Evolutionary conservation across 35 echinoderm and acorn worm species (phyloP).

Genomic region (Hemicentrotus pulcherrimus): DNA sequence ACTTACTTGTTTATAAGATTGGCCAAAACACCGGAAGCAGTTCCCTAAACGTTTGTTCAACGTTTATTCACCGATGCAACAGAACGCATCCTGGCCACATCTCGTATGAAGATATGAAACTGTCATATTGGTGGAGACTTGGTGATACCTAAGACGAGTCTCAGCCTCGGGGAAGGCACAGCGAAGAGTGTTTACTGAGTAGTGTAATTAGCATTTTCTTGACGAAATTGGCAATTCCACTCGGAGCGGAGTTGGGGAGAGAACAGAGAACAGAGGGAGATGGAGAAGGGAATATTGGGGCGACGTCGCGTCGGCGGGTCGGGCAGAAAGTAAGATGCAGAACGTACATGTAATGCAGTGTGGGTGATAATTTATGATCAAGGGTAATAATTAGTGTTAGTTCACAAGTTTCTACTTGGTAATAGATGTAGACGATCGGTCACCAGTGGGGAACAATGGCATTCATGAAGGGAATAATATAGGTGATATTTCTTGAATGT

Average conservation of each 20-base stretch:
- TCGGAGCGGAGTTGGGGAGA: neutral
- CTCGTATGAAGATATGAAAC: neutral
- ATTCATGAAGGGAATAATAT: too few species aligned
- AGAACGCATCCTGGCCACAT: too few species aligned
- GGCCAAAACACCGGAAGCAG: neutral
- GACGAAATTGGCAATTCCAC: neutral
- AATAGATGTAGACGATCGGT: too few species aligned
- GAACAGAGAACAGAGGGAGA: neutral
- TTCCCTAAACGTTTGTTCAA: neutral
- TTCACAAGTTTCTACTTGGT: too few species aligned
- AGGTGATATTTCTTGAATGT: too few species aligned
- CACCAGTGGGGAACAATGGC: too few species aligned
- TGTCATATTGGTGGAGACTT: neutral
- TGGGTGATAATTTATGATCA: neutral
- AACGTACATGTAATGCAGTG: neutral
- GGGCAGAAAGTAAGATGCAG: neutral
- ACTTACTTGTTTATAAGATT: neutral
- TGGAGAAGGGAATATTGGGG: neutral
- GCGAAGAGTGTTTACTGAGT: neutral
- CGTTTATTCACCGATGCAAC: too few species aligned
- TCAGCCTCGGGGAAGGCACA: neutral
- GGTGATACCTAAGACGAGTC: neutral
- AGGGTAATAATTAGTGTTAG: too few species aligned
- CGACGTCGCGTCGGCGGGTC: neutral
- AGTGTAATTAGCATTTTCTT: constrained; percentile 8